Conservation (phyloP, 1,140 invertebrate genomes). For the Matsumurasca onukii region DNA sequence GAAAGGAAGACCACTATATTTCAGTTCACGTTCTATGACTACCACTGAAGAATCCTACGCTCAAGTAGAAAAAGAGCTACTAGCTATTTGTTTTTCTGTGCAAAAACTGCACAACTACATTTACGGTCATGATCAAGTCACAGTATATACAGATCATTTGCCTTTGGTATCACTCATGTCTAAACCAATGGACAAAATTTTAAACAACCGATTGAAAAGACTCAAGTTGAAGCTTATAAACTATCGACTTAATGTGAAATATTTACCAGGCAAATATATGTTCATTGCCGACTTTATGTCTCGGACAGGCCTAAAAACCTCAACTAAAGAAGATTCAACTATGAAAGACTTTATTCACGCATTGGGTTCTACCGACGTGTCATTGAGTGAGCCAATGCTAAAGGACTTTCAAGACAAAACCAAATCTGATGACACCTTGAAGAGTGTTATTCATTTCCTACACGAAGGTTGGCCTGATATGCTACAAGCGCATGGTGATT, state of each 20-base stretch:
- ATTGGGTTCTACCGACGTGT: constrained; percentile 10
- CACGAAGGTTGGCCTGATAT: neutral
- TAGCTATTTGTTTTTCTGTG: constrained; percentile 44
- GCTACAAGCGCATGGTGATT: neutral
- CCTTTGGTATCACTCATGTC: constrained; percentile 48
- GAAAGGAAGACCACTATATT: constrained; percentile 40
- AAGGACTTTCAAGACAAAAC: neutral
- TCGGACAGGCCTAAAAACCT: constrained; percentile 40
- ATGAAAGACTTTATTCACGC: constrained; percentile 8
- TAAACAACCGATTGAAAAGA: constrained; percentile 45
- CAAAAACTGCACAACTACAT: constrained; percentile 45
- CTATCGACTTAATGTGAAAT: constrained; percentile 48
- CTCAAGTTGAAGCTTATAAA: constrained; percentile 46
- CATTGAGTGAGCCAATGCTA: neutral
- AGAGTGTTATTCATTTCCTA: neutral
- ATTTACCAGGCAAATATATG: constrained; percentile 37
- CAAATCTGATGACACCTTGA: neutral
- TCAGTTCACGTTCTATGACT: constrained; percentile 44
- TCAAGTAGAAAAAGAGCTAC: constrained; percentile 48
- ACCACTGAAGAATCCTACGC: constrained; percentile 43
- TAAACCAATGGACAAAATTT: constrained; percentile 46
- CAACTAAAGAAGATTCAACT: constrained; percentile 42
- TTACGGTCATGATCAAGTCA: constrained; percentile 39
- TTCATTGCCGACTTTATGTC: neutral
- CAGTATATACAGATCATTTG: constrained; percentile 51